A percentile compares a stretch with the other conserved stretches of the same genome.
These are phyloP conservation scores for Drosophila leontia DNA, from an alignment of 1,140 invertebrate species.

Conservation along the genomic window DNA sequence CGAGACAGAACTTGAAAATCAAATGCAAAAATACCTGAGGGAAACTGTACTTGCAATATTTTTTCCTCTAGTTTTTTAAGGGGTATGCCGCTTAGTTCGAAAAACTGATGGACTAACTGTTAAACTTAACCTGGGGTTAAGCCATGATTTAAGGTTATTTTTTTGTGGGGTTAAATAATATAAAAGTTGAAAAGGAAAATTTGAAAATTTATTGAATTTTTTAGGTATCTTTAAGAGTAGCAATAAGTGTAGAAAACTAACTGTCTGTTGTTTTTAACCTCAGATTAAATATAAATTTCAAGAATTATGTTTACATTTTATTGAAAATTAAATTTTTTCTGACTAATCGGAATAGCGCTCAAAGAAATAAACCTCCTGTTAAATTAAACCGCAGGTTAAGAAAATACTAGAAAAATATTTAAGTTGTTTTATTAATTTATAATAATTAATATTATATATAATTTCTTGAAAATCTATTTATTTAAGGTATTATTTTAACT, in stretches of 20 bases:
- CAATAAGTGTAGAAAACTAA: background rate
- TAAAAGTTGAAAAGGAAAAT: background rate
- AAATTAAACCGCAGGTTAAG: no score
- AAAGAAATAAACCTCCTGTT: no score
- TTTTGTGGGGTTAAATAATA: background rate
- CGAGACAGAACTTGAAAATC: conserved; percentile 61
- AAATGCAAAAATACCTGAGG: conserved; percentile 67
- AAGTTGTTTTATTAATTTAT: no score
- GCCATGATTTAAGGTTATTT: background rate
- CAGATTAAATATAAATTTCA: background rate
- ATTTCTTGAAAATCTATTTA: no score
- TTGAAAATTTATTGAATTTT: background rate
- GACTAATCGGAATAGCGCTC: no score
- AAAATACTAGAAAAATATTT: no score
- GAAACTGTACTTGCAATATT: conserved; percentile 34
- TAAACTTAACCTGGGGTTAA: background rate
- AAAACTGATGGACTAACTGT: background rate
- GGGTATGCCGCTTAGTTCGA: background rate
- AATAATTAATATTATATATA: no score
- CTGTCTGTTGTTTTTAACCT: background rate
- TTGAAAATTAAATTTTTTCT: no score
- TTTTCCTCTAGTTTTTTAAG: conserved; percentile 1
- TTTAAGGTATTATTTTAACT: no score
- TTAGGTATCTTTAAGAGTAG: background rate
- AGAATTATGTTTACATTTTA: no score